phyloP scores from a whole-genome alignment of 1,140 invertebrate species.

The Gryon sp. region DNA sequence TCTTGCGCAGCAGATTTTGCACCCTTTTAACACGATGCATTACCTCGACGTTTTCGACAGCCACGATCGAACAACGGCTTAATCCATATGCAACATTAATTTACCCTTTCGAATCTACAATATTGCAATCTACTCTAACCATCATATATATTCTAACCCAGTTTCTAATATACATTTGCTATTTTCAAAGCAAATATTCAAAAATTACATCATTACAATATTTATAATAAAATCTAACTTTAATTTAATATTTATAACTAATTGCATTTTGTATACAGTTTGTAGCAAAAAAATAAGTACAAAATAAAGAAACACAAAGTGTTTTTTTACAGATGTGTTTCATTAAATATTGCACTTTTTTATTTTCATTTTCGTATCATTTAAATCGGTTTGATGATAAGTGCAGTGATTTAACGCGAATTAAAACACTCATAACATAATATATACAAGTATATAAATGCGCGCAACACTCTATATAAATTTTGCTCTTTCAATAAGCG shows the following conservation, averaged over 20 bases:
- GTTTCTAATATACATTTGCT: too few relatives aligned
- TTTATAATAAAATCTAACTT: too few relatives aligned
- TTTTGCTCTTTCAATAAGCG: conserved; percentile 54
- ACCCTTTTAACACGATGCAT: conserved; percentile 55
- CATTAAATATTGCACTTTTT: too few relatives aligned
- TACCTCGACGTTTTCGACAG: conserved; percentile 49
- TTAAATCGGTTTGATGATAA: conserved; percentile 52
- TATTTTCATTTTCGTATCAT: conserved; percentile 25
- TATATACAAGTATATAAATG: conserved; percentile 30
- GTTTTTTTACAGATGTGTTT: too few relatives aligned
- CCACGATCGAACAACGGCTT: conserved; percentile 56
- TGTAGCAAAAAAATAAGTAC: too few relatives aligned
- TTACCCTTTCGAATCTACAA: conserved; percentile 29
- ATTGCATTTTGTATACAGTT: too few relatives aligned
- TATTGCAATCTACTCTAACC: conserved; percentile 21
- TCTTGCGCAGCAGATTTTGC: conserved; percentile 38
- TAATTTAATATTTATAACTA: too few relatives aligned
- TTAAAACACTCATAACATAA: conserved; percentile 52
- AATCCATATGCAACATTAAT: conserved; percentile 63
- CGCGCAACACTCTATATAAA: conserved; percentile 19
- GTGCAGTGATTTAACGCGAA: conserved; percentile 42
- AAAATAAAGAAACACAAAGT: too few relatives aligned
- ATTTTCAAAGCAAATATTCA: too few relatives aligned
- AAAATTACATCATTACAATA: too few relatives aligned
- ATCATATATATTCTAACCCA: too few relatives aligned